Conservation (phyloP, 1,140 invertebrate genomes). For the Potamilus streckersoni region DNA sequence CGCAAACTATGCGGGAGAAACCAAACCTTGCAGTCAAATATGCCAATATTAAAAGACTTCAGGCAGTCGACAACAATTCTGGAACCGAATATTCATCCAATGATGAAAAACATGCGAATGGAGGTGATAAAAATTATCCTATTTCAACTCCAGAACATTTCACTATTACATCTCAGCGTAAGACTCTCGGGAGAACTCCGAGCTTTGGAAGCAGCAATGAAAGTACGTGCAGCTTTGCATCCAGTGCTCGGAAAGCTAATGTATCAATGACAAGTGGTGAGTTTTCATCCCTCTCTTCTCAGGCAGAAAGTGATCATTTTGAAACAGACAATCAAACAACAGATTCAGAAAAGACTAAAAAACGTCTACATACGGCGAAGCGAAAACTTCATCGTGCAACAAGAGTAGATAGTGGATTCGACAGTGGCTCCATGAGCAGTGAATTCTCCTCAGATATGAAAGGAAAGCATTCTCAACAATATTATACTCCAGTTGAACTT, state of each 20-base stretch:
- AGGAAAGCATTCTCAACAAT: not conserved
- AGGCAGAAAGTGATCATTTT: conserved; percentile 42
- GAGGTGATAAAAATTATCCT: conserved; percentile 10
- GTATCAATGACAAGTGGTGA: conserved; percentile 55
- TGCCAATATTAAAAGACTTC: conserved; percentile 42
- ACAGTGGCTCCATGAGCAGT: conserved; percentile 54
- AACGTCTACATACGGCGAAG: conserved; percentile 14
- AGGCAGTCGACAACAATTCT: not conserved
- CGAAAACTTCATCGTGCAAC: conserved; percentile 28
- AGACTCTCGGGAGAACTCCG: conserved; percentile 15
- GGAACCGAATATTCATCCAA: conserved; percentile 3
- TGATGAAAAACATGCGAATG: conserved; percentile 17
- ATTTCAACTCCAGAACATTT: conserved; percentile 20
- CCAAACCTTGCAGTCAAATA: conserved; percentile 42
- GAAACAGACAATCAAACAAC: conserved; percentile 39
- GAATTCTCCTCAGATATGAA: conserved; percentile 33
- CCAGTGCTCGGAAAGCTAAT: conserved; percentile 26
- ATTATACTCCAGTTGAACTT: conserved; percentile 22
- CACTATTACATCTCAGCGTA: conserved; percentile 3
- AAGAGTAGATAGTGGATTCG: conserved; percentile 58
- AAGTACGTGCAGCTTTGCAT: conserved; percentile 41
- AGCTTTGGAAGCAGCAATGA: conserved; percentile 52
- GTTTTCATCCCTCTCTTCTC: conserved; percentile 52
- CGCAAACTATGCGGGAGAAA: not conserved
- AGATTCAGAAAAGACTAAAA: conserved; percentile 31